A percentile compares a stretch with the other conserved stretches of the same genome.
Evolutionary conservation across 2,888 invertebrate genomes (phyloP).

Genomic region (Mayetiola destructor): DNA sequence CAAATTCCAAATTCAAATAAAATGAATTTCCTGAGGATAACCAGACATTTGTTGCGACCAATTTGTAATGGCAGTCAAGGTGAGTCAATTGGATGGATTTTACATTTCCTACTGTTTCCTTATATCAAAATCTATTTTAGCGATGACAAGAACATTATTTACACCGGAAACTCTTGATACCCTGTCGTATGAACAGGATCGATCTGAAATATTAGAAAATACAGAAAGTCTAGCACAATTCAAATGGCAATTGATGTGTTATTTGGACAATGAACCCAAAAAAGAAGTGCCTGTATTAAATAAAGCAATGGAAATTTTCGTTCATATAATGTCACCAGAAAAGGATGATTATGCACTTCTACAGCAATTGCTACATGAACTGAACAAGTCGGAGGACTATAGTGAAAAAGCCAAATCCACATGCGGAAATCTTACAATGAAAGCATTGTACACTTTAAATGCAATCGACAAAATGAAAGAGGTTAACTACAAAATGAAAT

Average conservation of each 20-base stretch:
- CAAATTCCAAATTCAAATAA: not conserved
- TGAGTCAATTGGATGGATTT: not conserved
- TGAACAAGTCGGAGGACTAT: not conserved
- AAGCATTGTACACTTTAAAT: not conserved
- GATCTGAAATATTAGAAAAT: not conserved
- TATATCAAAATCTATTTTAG: not conserved
- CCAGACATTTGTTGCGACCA: not conserved
- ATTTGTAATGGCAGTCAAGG: not conserved
- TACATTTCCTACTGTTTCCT: not conserved
- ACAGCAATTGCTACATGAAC: not conserved
- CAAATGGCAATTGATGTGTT: not conserved
- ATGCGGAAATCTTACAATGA: not conserved
- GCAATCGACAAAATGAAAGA: not conserved
- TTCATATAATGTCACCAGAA: not conserved
- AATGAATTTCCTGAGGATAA: not conserved
- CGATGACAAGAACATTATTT: not conserved
- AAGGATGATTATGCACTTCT: not conserved
- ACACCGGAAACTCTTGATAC: not conserved
- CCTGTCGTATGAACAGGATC: not conserved
- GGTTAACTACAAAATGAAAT: not conserved
- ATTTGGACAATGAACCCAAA: not conserved
- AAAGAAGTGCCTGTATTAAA: not conserved
- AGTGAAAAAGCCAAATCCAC: not conserved
- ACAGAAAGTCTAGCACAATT: not conserved
- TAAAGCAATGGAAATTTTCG: not conserved